These are phyloP conservation scores for Ceratotherium simum DNA, from an alignment of 2,113 vertebrate genomes.

Conservation along the genomic window DNA sequence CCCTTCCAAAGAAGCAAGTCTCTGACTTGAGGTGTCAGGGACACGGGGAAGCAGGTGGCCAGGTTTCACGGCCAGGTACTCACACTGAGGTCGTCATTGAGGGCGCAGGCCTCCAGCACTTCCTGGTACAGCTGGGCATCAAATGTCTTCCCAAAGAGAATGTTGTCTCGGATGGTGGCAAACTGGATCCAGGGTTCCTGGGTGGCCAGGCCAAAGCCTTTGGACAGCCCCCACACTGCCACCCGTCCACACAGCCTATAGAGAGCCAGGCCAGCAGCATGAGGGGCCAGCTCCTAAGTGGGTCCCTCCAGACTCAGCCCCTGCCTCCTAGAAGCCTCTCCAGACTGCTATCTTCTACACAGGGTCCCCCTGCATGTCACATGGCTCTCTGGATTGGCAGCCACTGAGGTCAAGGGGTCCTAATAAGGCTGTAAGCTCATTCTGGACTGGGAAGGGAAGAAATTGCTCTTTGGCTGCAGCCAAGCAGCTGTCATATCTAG, in stretches of 20 bases:
- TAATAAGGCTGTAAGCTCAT: not conserved
- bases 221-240: slow-evolving; percentile 89
- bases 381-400: not conserved
- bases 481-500: not conserved
- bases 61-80: slow-evolving; percentile 72
- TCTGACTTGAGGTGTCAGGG: not conserved
- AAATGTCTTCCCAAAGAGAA: slow-evolving; percentile 95
- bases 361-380: not conserved
- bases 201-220: slow-evolving; percentile 93
- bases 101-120: slow-evolving; percentile 95
- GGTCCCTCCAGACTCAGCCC: not conserved
- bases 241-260: slow-evolving; percentile 90
- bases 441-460: not conserved
- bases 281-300: not conserved
- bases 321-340: not conserved
- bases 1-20: not conserved
- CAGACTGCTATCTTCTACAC: not conserved
- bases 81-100: slow-evolving; percentile 94
- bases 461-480: not conserved
- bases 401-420: not conserved
- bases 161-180: slow-evolving; percentile 95
- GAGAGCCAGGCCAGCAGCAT: slow-evolving; percentile 37
- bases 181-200: slow-evolving; percentile 99
- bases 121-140: slow-evolving; percentile 90
- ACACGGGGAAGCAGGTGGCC: not conserved